phyloP scores from a whole-genome alignment of 2,113 vertebrate genomes.

The Zosterops hypoxanthus region DNA sequence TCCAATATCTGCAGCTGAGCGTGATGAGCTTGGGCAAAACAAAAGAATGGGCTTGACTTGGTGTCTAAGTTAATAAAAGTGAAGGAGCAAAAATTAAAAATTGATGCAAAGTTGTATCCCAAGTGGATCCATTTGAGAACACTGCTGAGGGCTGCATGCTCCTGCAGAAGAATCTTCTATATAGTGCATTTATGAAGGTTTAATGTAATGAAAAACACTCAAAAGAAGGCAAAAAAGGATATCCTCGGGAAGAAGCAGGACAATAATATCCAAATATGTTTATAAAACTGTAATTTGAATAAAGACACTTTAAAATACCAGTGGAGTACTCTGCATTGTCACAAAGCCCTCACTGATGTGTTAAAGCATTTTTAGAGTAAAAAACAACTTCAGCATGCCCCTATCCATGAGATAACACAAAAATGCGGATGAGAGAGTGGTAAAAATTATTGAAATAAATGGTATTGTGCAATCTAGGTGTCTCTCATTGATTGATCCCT shows the following conservation, averaged over 20 bases:
- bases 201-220: accelerated
- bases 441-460: accelerated
- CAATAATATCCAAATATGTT: accelerated
- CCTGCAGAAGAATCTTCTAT: accelerated
- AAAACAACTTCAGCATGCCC: accelerated
- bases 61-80: neutral
- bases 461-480: accelerated
- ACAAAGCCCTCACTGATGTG: accelerated
- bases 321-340: accelerated
- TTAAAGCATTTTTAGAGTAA: neutral
- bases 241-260: neutral
- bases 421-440: accelerated
- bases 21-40: accelerated
- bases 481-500: neutral
- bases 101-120: accelerated
- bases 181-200: accelerated
- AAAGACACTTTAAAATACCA: neutral
- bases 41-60: accelerated
- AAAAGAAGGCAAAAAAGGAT: neutral
- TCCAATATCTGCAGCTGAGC: accelerated
- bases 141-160: accelerated
- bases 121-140: accelerated
- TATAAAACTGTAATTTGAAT: neutral
- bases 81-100: neutral
- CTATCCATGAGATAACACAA: accelerated